Percentiles rank a stretch among this genome's conserved stretches.
Conservation (phyloP, 2,888 invertebrate species). For the Lasioglossum leucozonium region DNA sequence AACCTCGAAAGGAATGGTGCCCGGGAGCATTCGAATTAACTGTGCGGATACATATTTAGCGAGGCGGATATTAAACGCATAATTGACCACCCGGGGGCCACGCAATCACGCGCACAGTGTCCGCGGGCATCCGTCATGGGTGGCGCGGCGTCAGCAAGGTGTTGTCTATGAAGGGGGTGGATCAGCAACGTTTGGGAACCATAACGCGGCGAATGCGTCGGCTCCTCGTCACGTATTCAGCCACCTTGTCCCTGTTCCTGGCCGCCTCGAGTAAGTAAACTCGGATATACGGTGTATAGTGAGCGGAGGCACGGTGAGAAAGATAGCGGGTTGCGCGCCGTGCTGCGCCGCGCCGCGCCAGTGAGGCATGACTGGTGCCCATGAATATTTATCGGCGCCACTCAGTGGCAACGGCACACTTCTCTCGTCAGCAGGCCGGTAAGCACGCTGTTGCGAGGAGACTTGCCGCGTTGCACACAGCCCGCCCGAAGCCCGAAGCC, state of each 20-base stretch:
- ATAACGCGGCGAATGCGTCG: constrained; percentile 55
- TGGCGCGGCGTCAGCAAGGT: constrained; percentile 50
- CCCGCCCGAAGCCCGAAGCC: constrained; percentile 14
- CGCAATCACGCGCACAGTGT: constrained; percentile 17
- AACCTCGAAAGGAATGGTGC: not conserved
- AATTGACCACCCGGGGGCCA: not conserved
- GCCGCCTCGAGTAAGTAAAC: constrained; percentile 63
- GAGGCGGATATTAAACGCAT: not conserved
- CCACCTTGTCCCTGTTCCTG: constrained; percentile 42
- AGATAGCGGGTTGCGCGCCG: constrained; percentile 46
- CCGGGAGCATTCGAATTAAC: not conserved
- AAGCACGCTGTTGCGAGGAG: constrained; percentile 39
- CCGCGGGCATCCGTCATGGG: constrained; percentile 37
- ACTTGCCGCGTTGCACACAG: constrained; percentile 7
- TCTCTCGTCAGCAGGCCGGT: constrained; percentile 54
- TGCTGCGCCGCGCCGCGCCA: not conserved
- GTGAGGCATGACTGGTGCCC: constrained; percentile 53
- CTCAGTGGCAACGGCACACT: constrained; percentile 61
- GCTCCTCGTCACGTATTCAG: constrained; percentile 62
- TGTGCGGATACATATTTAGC: not conserved
- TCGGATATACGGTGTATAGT: constrained; percentile 14
- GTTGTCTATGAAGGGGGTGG: constrained; percentile 21
- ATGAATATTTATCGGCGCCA: constrained; percentile 73
- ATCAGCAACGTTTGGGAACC: constrained; percentile 46
- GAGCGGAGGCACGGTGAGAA: constrained; percentile 40